Conservation (phyloP, 2,113 vertebrate species). For the Pelobates fuscus region DNA sequence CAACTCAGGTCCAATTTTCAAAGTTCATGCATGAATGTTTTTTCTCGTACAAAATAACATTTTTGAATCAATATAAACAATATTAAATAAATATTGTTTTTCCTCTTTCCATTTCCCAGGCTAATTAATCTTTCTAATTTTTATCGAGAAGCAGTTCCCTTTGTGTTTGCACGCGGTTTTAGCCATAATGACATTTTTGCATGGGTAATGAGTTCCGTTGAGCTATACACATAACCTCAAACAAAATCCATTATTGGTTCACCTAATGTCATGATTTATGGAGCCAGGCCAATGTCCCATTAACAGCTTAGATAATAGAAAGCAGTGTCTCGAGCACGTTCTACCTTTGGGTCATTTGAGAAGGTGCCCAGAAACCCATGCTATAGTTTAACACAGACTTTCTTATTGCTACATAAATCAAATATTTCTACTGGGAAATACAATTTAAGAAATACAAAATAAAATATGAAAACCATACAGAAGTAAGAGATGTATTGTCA, state of each 20-base stretch:
- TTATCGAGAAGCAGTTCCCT: neutral
- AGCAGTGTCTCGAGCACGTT: neutral
- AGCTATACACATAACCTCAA: constrained; percentile 29
- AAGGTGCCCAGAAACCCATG: neutral
- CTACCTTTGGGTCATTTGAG: constrained; percentile 4
- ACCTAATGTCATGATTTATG: constrained; percentile 39
- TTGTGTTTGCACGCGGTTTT: constrained; percentile 5
- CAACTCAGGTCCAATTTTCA: no score
- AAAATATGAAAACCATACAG: no score
- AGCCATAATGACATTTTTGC: constrained; percentile 33
- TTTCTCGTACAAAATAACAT: neutral
- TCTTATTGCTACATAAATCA: constrained; percentile 20
- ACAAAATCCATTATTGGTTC: neutral
- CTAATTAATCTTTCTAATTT: constrained; percentile 20
- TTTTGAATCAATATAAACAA: constrained; percentile 17
- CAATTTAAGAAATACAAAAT: neutral
- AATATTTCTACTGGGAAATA: neutral
- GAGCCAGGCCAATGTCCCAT: neutral
- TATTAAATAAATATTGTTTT: constrained; percentile 23
- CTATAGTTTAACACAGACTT: neutral
- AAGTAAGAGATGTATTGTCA: no score
- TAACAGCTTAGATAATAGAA: constrained; percentile 6
- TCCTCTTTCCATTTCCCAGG: neutral
- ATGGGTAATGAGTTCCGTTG: constrained; percentile 32
- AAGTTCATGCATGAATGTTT: neutral